phyloP scores from a whole-genome alignment of 1,140 invertebrate species.

The Eubasilissa regina region DNA sequence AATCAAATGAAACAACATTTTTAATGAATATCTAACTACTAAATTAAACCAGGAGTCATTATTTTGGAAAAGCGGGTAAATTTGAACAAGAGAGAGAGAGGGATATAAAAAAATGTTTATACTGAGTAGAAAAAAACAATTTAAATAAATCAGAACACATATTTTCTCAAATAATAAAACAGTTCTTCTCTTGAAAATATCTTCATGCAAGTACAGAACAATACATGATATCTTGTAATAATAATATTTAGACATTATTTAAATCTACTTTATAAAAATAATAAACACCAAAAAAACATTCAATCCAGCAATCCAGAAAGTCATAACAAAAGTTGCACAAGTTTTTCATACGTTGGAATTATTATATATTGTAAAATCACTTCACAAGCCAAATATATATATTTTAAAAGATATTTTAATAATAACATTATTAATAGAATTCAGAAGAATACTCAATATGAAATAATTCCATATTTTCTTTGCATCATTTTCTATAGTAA shows the following conservation, averaged over 20 bases:
- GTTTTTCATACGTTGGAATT: neutral
- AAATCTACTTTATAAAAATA: no score
- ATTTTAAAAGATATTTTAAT: no score
- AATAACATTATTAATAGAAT: no score
- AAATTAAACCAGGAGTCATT: neutral
- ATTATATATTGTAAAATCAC: no score
- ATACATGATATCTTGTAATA: neutral
- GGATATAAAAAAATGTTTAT: neutral
- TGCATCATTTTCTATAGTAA: no score
- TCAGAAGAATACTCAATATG: no score
- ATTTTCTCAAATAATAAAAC: neutral
- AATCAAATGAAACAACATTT: constrained; percentile 10
- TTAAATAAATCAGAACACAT: neutral
- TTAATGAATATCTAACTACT: constrained; percentile 26
- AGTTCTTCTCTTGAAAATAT: neutral
- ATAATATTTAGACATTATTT: no score
- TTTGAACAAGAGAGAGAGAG: constrained; percentile 5
- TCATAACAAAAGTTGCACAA: no score
- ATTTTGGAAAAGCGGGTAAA: constrained; percentile 28
- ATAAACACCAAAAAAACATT: no score
- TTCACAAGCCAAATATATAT: no score
- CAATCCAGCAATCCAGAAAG: no score
- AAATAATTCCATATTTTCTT: no score
- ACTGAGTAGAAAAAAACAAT: constrained; percentile 3
- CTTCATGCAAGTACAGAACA: neutral